These are phyloP conservation scores for Calephelis nemesis DNA, from an alignment of 1,140 invertebrate species.

Conservation along the genomic window DNA sequence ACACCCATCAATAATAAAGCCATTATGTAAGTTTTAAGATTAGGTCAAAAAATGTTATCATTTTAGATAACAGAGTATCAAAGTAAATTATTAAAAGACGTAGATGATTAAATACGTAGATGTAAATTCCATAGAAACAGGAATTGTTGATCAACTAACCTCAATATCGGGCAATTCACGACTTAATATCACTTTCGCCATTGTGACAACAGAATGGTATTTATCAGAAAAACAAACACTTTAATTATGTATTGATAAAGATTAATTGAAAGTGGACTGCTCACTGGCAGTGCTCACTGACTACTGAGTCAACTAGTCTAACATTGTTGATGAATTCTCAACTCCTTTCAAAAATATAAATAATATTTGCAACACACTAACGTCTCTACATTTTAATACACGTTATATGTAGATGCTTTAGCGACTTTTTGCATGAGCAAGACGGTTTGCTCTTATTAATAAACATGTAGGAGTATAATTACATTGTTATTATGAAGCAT, in stretches of 20 bases:
- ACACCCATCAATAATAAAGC: too few species aligned
- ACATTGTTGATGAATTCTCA: conserved; percentile 10
- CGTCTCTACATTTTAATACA: too few species aligned
- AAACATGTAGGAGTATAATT: too few species aligned
- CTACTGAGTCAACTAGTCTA: conserved; percentile 40
- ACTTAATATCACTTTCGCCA: conserved; percentile 79
- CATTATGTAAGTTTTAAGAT: too few species aligned
- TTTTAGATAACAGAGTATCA: conserved; percentile 3
- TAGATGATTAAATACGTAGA: conserved; percentile 9
- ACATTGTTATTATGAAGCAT: too few species aligned
- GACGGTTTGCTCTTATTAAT: too few species aligned
- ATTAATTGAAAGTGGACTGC: conserved; percentile 53
- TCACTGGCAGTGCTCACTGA: conserved; percentile 68
- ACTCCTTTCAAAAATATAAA: neutral
- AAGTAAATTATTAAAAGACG: neutral
- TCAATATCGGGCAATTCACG: conserved; percentile 85
- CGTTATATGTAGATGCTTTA: too few species aligned
- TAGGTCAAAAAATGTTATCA: neutral
- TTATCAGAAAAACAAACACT: neutral
- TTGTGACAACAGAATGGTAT: conserved; percentile 38
- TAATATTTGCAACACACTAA: too few species aligned
- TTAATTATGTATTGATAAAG: neutral
- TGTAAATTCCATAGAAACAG: conserved; percentile 8
- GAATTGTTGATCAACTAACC: conserved; percentile 70
- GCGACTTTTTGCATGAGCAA: too few species aligned